Conservation (phyloP, 2,113 vertebrate genomes). For the Prinia subflava region DNA sequence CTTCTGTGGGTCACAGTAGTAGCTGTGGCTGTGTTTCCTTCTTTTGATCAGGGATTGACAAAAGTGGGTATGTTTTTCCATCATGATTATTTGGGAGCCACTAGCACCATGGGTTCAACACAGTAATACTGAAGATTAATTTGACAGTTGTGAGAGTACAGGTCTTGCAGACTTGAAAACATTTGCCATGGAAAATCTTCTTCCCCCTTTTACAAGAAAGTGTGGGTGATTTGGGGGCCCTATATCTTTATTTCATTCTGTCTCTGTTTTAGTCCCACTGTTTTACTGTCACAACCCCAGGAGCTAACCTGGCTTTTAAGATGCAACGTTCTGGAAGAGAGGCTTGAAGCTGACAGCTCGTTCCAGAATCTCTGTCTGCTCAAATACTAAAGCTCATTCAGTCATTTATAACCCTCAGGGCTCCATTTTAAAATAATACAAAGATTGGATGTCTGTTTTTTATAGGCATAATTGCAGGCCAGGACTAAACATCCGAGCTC, state of each 20-base stretch:
- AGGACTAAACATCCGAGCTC: constrained; percentile 46
- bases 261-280: neutral
- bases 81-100: neutral
- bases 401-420: constrained; percentile 33
- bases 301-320: neutral
- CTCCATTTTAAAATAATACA: constrained; percentile 39
- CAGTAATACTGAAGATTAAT: neutral
- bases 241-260: neutral
- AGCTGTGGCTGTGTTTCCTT: neutral
- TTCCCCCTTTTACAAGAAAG: neutral
- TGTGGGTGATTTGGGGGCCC: neutral
- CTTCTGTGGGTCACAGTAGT: constrained; percentile 35
- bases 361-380: constrained; percentile 23
- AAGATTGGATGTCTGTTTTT: constrained; percentile 7
- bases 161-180: neutral
- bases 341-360: neutral
- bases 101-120: neutral
- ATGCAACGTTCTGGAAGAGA: neutral
- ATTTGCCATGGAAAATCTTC: neutral
- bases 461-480: constrained; percentile 27
- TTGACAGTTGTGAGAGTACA: neutral
- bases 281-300: neutral
- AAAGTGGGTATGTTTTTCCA: neutral
- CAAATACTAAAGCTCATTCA: neutral
- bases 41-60: neutral